Evolutionary conservation across 2,888 invertebrate genomes (phyloP).

Genomic region (Epinotia ramella): DNA sequence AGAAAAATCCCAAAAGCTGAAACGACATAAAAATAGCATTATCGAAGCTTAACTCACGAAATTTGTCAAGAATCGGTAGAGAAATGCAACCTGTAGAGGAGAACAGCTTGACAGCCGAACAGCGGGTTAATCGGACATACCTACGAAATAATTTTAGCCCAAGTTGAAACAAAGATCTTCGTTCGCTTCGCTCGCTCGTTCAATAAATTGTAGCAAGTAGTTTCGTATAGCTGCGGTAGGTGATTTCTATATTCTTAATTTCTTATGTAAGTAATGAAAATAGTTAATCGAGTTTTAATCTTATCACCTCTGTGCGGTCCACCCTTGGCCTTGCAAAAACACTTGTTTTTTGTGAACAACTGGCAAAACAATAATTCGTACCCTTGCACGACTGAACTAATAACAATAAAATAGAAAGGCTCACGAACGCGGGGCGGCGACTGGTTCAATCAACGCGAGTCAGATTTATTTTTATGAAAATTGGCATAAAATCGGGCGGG

Average conservation of each 20-base stretch:
- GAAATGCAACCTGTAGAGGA: too few species aligned
- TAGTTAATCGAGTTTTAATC: background rate
- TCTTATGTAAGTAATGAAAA: background rate
- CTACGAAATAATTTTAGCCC: too few species aligned
- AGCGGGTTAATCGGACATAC: too few species aligned
- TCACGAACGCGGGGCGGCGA: constrained; percentile 76
- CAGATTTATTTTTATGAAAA: constrained; percentile 86
- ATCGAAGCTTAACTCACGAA: too few species aligned
- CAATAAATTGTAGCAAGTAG: background rate
- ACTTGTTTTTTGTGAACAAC: constrained; percentile 75
- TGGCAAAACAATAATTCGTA: constrained; percentile 84
- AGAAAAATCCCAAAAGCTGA: too few species aligned
- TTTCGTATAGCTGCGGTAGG: background rate
- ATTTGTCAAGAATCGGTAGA: too few species aligned
- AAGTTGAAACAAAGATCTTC: too few species aligned
- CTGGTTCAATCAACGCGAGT: constrained; percentile 84
- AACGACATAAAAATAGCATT: too few species aligned
- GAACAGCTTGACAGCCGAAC: too few species aligned
- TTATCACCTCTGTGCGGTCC: constrained; percentile 23
- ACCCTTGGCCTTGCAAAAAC: constrained; percentile 50
- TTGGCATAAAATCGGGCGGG: constrained; percentile 84
- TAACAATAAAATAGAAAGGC: constrained; percentile 85
- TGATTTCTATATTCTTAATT: background rate
- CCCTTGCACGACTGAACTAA: constrained; percentile 80
- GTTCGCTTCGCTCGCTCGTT: too few species aligned